These are phyloP conservation scores for Malurus splendens DNA, from an alignment of 2,797 vertebrate species.

Conservation along the genomic window DNA sequence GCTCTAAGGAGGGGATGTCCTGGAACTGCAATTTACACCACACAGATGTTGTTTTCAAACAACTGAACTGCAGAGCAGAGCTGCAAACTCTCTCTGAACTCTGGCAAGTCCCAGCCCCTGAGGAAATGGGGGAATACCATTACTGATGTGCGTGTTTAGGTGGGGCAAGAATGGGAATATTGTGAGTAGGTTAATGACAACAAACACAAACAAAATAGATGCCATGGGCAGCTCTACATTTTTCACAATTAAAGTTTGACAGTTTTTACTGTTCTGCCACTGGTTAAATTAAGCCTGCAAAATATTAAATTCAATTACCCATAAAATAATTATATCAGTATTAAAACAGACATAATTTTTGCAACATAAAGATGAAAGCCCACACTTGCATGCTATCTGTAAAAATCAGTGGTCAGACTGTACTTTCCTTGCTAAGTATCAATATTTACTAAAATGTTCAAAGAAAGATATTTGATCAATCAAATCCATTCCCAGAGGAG, in stretches of 20 bases:
- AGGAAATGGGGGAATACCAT: background rate
- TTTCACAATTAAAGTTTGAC: slow-evolving; percentile 35
- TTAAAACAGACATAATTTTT: slow-evolving; percentile 55
- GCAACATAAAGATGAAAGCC: slow-evolving; percentile 9
- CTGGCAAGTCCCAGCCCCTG: background rate
- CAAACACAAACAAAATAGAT: background rate
- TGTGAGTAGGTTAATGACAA: background rate
- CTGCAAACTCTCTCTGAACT: background rate
- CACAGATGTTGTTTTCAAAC: background rate
- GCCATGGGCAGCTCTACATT: background rate
- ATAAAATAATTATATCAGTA: slow-evolving; percentile 39
- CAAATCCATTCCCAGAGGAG: background rate
- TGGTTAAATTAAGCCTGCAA: slow-evolving; percentile 48
- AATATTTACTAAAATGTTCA: slow-evolving; percentile 46
- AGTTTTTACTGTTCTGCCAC: slow-evolving; percentile 30
- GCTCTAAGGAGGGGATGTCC: background rate
- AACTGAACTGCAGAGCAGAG: background rate
- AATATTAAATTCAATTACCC: slow-evolving; percentile 53
- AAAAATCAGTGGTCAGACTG: slow-evolving; percentile 18
- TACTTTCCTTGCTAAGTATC: slow-evolving; percentile 9
- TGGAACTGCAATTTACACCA: background rate
- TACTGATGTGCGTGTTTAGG: background rate
- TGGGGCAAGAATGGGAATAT: background rate
- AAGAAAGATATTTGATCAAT: slow-evolving; percentile 3
- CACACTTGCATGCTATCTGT: background rate